Evolutionary conservation across 2,888 invertebrate genomes (phyloP).

Genomic region (Eubasilissa splendida): DNA sequence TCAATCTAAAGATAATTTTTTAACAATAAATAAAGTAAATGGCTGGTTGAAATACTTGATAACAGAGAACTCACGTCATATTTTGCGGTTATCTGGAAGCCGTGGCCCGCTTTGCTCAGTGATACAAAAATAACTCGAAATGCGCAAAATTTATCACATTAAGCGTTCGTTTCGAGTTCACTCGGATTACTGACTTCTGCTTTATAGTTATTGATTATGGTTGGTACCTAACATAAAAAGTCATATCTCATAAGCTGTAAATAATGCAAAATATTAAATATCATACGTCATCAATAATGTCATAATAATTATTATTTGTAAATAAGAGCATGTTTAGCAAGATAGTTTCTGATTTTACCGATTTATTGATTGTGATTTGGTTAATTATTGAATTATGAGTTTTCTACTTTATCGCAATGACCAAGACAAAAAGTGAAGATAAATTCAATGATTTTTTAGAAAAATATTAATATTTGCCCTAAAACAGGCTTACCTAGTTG

Average conservation of each 20-base stretch:
- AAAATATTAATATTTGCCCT: too few species aligned
- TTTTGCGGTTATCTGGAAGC: conserved; percentile 18
- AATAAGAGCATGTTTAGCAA: neutral
- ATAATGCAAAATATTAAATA: neutral
- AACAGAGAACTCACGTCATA: conserved; percentile 30
- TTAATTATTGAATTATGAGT: too few species aligned
- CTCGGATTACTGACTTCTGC: conserved; percentile 7
- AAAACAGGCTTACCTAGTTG: too few species aligned
- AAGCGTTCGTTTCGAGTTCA: conserved; percentile 6
- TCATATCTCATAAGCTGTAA: conserved; percentile 9
- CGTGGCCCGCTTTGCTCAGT: neutral
- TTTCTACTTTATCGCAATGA: too few species aligned
- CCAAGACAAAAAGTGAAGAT: too few species aligned
- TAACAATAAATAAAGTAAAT: neutral
- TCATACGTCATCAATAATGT: neutral
- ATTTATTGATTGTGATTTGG: too few species aligned
- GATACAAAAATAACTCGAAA: conserved; percentile 26
- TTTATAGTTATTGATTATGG: neutral
- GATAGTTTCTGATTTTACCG: neutral
- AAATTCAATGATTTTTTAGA: too few species aligned
- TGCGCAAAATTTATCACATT: conserved; percentile 2
- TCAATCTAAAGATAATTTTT: neutral
- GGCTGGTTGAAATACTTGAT: conserved; percentile 6
- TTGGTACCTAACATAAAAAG: neutral
- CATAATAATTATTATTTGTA: neutral